Evolutionary conservation across 2,888 invertebrate species (phyloP), one percentile per base, ranked within the genome.

Genomic region (Ectropis crepuscularia): DNA sequence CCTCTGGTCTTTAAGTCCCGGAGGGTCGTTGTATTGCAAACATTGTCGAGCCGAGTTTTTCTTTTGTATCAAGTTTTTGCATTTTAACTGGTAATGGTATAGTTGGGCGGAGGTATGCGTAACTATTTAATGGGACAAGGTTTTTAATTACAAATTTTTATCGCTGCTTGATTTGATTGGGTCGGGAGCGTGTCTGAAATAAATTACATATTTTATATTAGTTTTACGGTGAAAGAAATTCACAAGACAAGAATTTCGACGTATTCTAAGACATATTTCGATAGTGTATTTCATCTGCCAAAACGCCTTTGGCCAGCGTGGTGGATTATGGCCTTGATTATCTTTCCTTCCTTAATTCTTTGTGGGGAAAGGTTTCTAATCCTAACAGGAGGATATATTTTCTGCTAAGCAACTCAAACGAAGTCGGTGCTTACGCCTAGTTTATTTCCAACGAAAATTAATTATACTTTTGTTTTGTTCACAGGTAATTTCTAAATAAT

Each of bases 41-140:
- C 63, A 67, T 67, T 63, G 51, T 58, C 10, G 28, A 63, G 11
- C 47, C 60, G 37, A 53, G 65, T 66, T 68, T 59, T 63, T 50
- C 41, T 53, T 53, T 51, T 57, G 28, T 42, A 45, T 53, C 63
- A 16, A 45, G 58, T 63, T 63, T 58, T 63, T 47, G 38, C 48
- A 45, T 48, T 53, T 54, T 54, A 58, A 58, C 53, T 58, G 41
- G 49, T 49, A 48, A 43, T 46, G 48, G 38, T 51, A 39, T 59
- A 49, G 46, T 55, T 42, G 57, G 38, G 9, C 36, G 10, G 28
- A 57, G 59, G 55, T 53, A 62, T 62, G 62, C 53, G 47, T 62
- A 57, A 61, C 43, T 62, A 49, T 45, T 53, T 62, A 53, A 45
- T 48, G 43, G 51, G 11, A 51, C 38, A 10, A 57, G 39, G 54